A percentile compares a stretch with the other conserved stretches of the same genome.
Conservation (phyloP, 2,797 vertebrate species). For the Parauchenoglanis punctatus region DNA sequence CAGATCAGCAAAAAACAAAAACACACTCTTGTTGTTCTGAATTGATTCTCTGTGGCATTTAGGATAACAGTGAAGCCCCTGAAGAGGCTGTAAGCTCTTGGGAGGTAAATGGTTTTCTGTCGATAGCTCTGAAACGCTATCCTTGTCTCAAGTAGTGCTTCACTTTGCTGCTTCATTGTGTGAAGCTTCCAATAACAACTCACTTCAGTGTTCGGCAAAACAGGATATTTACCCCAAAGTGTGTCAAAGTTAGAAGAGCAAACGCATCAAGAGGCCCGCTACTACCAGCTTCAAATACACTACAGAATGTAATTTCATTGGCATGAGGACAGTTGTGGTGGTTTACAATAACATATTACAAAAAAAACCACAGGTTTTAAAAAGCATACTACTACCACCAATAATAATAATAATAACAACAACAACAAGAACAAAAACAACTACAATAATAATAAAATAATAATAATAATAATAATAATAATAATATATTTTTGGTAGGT, state of each 20-base stretch:
- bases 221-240: slow-evolving; percentile 53
- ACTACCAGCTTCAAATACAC: slow-evolving; percentile 36
- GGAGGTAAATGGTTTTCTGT: slow-evolving; percentile 70
- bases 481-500: not conserved
- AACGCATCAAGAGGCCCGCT: slow-evolving; percentile 24
- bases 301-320: slow-evolving; percentile 30
- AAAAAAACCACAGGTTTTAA: not conserved
- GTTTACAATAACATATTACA: slow-evolving; percentile 13
- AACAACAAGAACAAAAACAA: fast-evolving
- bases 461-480: not conserved
- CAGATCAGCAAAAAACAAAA: slow-evolving; percentile 64
- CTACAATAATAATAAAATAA: not conserved
- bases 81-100: slow-evolving; percentile 74
- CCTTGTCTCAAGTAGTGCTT: slow-evolving; percentile 82
- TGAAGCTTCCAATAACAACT: slow-evolving; percentile 79
- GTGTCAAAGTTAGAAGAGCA: slow-evolving; percentile 42
- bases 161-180: slow-evolving; percentile 79
- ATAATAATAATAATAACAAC: fast-evolving
- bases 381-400: not conserved
- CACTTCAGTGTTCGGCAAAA: slow-evolving; percentile 78
- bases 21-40: slow-evolving; percentile 61
- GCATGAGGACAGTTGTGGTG: not conserved
- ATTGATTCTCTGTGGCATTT: slow-evolving; percentile 67
- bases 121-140: slow-evolving; percentile 78
- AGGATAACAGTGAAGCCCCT: slow-evolving; percentile 71